Conservation (phyloP, 2,113 vertebrate genomes). For the Dipodomys spectabilis region DNA sequence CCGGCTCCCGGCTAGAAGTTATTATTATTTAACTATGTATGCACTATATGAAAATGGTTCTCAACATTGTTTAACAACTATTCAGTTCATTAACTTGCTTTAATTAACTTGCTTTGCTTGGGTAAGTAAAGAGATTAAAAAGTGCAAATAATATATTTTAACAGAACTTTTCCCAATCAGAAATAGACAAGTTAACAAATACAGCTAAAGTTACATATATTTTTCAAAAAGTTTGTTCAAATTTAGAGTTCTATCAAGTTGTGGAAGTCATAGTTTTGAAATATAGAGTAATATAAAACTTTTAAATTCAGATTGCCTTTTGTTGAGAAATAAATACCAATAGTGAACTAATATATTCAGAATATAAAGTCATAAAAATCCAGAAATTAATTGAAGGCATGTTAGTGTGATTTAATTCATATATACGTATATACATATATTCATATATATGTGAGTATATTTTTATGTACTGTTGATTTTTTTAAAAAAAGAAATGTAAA, state of each 20-base stretch:
- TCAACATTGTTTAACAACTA: neutral
- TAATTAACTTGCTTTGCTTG: neutral
- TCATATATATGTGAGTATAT: neutral
- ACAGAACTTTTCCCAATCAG: neutral
- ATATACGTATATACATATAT: neutral
- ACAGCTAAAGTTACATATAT: no score
- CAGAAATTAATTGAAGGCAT: conserved; percentile 5
- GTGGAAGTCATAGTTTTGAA: neutral
- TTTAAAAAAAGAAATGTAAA: neutral
- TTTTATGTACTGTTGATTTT: neutral
- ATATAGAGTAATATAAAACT: neutral
- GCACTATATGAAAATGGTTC: neutral
- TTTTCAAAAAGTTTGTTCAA: neutral
- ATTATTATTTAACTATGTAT: neutral
- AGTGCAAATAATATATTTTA: neutral
- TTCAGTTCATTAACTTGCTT: neutral
- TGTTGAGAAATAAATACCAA: conserved; percentile 22
- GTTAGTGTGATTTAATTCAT: neutral
- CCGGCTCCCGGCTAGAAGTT: neutral
- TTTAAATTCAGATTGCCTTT: neutral
- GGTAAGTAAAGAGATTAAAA: no score
- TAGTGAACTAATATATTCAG: neutral
- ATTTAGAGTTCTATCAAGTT: neutral
- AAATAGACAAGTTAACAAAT: no score
- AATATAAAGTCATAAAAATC: neutral